These are phyloP conservation scores for Natator depressus DNA, from an alignment of 2,113 vertebrate genomes.

Conservation along the genomic window DNA sequence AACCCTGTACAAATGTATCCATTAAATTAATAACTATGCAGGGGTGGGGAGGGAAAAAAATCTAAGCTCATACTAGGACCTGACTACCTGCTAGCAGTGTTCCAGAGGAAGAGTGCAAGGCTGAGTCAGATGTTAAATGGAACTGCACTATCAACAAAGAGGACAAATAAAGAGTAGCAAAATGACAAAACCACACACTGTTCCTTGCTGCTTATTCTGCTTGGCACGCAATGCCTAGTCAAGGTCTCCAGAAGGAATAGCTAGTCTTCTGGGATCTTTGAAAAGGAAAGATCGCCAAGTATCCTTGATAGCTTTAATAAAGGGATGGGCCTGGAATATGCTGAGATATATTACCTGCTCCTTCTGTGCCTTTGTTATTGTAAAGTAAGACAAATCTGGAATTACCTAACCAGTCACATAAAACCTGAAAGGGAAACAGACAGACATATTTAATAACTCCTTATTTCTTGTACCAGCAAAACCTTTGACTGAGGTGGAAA, in stretches of 20 bases:
- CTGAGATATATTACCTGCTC: not conserved
- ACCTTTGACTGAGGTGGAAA: not conserved
- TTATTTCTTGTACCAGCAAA: not conserved
- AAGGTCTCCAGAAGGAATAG: not conserved
- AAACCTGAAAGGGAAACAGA: not conserved
- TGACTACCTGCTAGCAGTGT: not conserved
- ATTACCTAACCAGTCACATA: not conserved
- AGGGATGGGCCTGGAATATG: accelerated
- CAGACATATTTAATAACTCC: not conserved
- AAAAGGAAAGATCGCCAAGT: accelerated
- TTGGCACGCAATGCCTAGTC: not conserved
- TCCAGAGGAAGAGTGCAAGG: not conserved
- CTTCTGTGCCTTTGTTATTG: not conserved
- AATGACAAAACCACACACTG: accelerated
- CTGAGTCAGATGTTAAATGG: not conserved
- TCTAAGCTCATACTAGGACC: not conserved
- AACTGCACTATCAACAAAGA: not conserved
- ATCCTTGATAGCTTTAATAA: not conserved
- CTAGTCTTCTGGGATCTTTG: not conserved
- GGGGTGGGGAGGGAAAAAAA: not conserved
- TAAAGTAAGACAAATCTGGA: accelerated
- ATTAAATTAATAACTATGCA: not conserved
- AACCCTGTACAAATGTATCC: not conserved
- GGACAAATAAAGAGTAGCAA: not conserved
- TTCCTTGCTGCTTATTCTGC: not conserved